Conservation (phyloP, 2,797 vertebrate species). For the Amblyraja radiata region DNA sequence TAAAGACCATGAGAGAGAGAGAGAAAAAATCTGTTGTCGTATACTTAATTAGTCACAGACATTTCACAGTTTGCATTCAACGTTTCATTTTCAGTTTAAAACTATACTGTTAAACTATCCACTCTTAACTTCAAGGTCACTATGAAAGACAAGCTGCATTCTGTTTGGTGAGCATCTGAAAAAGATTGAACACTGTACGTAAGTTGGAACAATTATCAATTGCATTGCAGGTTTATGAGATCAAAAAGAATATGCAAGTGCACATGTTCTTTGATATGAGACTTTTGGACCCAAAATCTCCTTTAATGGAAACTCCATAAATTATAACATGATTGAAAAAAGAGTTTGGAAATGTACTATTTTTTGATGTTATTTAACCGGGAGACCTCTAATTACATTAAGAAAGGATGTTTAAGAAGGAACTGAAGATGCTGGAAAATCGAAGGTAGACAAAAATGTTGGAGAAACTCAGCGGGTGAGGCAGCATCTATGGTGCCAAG, state of each 20-base stretch:
- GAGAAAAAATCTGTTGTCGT: not conserved
- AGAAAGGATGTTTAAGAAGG: not conserved
- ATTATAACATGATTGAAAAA: not conserved
- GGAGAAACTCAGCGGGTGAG: too few species aligned
- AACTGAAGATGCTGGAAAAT: not conserved
- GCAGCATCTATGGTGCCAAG: too few species aligned
- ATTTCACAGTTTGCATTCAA: constrained; percentile 28
- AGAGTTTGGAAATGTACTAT: not conserved
- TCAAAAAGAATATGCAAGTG: not conserved
- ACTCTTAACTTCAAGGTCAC: constrained; percentile 14
- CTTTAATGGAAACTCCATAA: not conserved
- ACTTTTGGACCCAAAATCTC: not conserved
- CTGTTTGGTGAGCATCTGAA: not conserved
- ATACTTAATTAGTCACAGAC: not conserved
- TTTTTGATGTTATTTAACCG: not conserved
- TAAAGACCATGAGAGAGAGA: not conserved
- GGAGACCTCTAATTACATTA: not conserved
- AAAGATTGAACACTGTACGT: not conserved
- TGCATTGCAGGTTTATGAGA: not conserved
- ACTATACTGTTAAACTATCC: not conserved
- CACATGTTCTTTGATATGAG: too few species aligned
- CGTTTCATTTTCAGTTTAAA: not conserved
- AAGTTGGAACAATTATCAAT: not conserved
- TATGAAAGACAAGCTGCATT: not conserved
- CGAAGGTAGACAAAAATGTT: too few species aligned